Base-by-base conservation (phyloP, 2,113 vertebrate genomes). In the Dasypus novemcinctus region DNA sequence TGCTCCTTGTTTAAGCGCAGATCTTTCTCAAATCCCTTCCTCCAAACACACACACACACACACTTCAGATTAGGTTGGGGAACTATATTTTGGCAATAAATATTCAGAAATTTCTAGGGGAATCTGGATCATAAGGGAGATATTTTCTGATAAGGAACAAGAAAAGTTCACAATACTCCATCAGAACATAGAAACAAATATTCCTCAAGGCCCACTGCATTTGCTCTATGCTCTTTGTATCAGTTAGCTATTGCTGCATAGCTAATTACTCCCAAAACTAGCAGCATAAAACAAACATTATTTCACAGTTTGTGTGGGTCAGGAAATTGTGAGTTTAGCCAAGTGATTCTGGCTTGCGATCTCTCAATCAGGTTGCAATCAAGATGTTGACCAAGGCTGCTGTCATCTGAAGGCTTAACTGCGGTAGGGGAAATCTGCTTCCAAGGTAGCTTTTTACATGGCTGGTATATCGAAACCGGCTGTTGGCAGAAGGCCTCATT, bases 21-120 rank as follows among this genome's bases (percentile, higher is more conserved):
- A n/a, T 69, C 41, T 93, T 79, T 76, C 89, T 54, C 57, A 38
- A 27, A 21, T 57, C 31, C 38, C 20, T 54, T 25, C 36, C 46
- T 11, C 5, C 46, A 49, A 49, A 49, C 46, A 49, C 46, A 49
- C 46, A 46, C 43, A 46, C 43, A 74, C 5, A 74, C 31, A 59
- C 1, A 18, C 29, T 81, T 92, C 52, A 59, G 41, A 64, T 84
- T 49, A 76, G 27, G 43, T 43, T 90, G 43, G 66, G 85, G 94
- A 9, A n/a, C 3, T 36, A 85, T 20, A 80, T 71, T 87, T 68
- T 46, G 52, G 18, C 41, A 91, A 80, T 43, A 84, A 66, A 79
- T 74, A 85, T 75, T 91, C 54, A 91, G 61, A 20, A 91, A 38
- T 90, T 72, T 49, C 61, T 33, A 92, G 81, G n/a, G 52, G 57